Percentiles rank a stretch among this genome's conserved stretches.
Evolutionary conservation across 53 echinoderm and acorn worm genomes (phyloP).

Genomic region (Holothuria leucospilota): DNA sequence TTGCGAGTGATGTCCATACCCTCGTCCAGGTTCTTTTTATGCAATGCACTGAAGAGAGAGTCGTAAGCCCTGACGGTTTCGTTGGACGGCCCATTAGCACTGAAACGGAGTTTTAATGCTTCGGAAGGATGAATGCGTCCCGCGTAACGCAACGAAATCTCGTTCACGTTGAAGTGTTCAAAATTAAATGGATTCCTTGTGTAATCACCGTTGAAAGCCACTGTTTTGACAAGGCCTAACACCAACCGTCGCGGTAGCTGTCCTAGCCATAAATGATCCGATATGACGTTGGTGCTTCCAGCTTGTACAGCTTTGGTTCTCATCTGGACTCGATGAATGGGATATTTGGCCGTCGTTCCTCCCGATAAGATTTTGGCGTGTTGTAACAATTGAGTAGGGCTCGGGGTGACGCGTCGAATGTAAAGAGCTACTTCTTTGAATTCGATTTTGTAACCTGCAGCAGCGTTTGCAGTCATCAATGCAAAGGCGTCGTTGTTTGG

Average conservation of each 20-base stretch:
- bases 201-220: conserved; percentile 59
- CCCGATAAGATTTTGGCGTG: conserved; percentile 34
- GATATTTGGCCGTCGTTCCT: conserved; percentile 63
- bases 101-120: conserved; percentile 25
- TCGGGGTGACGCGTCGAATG: conserved; percentile 6
- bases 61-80: conserved; percentile 40
- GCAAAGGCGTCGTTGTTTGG: conserved; percentile 15
- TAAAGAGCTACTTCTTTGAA: conserved; percentile 36
- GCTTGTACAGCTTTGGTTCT: conserved; percentile 62
- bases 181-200: conserved; percentile 72
- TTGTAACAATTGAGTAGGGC: conserved; percentile 16
- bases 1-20: conserved; percentile 39
- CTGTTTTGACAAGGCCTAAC: conserved; percentile 52
- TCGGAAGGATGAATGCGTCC: conserved; percentile 27
- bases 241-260: conserved; percentile 69
- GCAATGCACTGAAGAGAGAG: conserved; percentile 56
- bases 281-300: conserved; percentile 55
- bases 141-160: conserved; percentile 46
- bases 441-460: conserved; percentile 7
- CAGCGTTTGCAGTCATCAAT: not conserved
- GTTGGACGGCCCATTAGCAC: not conserved
- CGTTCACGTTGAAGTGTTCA: conserved; percentile 56
- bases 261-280: conserved; percentile 62
- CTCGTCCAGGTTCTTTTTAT: conserved; percentile 22
- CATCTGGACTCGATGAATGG: conserved; percentile 56